Evolutionary conservation across 2,113 vertebrate genomes (phyloP).

Genomic region (Hymenochirus boettgeri): DNA sequence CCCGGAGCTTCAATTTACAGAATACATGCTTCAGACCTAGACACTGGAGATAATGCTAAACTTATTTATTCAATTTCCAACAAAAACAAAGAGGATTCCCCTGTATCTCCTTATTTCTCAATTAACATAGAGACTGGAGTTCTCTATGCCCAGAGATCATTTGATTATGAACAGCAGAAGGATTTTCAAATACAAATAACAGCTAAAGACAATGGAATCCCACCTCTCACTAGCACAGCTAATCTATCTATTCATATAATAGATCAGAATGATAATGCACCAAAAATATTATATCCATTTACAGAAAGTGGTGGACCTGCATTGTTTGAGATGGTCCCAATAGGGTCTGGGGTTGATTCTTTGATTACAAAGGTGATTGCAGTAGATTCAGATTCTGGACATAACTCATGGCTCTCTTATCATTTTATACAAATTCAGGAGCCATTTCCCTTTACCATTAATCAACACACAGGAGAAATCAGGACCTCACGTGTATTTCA

Average conservation of each 20-base stretch:
- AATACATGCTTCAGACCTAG: slow-evolving; percentile 45
- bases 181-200: slow-evolving; percentile 60
- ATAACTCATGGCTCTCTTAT: slow-evolving; percentile 46
- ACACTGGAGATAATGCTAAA: slow-evolving; percentile 51
- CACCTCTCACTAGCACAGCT: slow-evolving; percentile 56
- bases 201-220: neutral
- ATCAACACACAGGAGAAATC: slow-evolving; percentile 3
- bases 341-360: too few relatives aligned
- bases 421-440: neutral
- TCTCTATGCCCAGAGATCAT: slow-evolving; percentile 44
- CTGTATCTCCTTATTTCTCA: slow-evolving; percentile 52
- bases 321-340: slow-evolving; percentile 32
- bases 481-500: neutral
- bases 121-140: slow-evolving; percentile 52
- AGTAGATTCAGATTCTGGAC: slow-evolving; percentile 67
- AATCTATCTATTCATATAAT: slow-evolving; percentile 51
- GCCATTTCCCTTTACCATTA: too few relatives aligned
- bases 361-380: too few relatives aligned
- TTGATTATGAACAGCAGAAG: slow-evolving; percentile 50
- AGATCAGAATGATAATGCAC: slow-evolving; percentile 59
- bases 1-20: slow-evolving; percentile 54
- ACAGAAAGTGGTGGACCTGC: slow-evolving; percentile 62
- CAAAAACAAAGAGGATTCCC: slow-evolving; percentile 12
- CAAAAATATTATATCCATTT: slow-evolving; percentile 63
- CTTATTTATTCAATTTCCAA: slow-evolving; percentile 22